Conservation (phyloP, 2,113 vertebrate species). For the Saguinus midas region DNA sequence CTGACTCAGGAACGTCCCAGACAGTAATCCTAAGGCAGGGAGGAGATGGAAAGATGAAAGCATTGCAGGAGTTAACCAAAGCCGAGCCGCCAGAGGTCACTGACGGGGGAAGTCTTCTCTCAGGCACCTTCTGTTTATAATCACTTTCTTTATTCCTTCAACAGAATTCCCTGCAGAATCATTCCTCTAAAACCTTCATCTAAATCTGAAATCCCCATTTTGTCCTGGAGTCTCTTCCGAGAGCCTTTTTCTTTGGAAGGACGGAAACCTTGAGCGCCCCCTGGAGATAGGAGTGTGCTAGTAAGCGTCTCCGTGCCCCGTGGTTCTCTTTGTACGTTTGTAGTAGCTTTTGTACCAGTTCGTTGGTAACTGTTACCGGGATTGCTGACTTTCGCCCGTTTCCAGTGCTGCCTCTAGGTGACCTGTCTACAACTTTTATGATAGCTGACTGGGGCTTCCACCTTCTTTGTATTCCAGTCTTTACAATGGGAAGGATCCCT, state of each 20-base stretch:
- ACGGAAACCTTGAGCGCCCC: slow-evolving; percentile 63
- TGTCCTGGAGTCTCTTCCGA: background rate
- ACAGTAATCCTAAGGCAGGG: background rate
- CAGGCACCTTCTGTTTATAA: background rate
- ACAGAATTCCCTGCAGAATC: background rate
- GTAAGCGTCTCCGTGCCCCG: background rate
- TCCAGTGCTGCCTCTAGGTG: background rate
- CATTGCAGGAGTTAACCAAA: slow-evolving; percentile 1
- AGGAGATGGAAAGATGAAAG: background rate
- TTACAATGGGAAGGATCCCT: background rate
- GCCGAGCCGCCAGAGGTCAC: background rate
- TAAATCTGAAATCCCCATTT: slow-evolving; percentile 9
- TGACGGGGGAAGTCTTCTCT: background rate
- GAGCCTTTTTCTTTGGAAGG: background rate
- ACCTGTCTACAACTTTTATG: background rate
- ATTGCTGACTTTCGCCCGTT: background rate
- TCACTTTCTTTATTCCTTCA: background rate
- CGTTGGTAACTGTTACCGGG: background rate
- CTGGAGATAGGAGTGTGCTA: slow-evolving; percentile 52
- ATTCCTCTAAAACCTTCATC: background rate
- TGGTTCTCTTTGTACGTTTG: background rate
- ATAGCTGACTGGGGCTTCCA: background rate
- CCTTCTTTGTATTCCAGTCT: background rate
- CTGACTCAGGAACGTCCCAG: background rate
- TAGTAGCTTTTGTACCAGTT: too few species aligned